Evolutionary conservation across 2,113 vertebrate species (phyloP).

Genomic region (Sorex fumeus): DNA sequence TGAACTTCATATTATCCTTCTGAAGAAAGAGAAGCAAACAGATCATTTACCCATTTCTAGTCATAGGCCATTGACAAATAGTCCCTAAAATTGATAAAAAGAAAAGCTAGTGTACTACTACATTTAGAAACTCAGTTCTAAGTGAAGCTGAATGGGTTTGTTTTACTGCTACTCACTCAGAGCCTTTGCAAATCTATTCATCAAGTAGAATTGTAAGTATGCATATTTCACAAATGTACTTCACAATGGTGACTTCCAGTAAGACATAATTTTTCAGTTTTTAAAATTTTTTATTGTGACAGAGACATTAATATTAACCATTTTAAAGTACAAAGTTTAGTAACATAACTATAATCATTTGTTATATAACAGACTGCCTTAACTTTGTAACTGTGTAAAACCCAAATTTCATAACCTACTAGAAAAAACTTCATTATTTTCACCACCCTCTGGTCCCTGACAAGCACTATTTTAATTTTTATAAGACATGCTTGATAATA

Average conservation of each 20-base stretch:
- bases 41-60: neutral
- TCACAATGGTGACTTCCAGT: neutral
- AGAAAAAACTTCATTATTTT: neutral
- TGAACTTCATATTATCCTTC: neutral
- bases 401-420: neutral
- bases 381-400: neutral
- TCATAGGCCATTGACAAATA: neutral
- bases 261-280: neutral
- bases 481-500: neutral
- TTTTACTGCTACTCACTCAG: constrained; percentile 33
- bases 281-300: neutral
- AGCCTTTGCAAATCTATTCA: constrained; percentile 25
- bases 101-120: constrained; percentile 19
- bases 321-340: neutral
- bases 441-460: neutral
- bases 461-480: neutral
- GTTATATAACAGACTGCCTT: neutral
- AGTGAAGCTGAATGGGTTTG: constrained; percentile 18
- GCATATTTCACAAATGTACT: neutral
- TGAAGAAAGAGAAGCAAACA: constrained; percentile 18
- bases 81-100: constrained; percentile 43
- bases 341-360: neutral
- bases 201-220: neutral
- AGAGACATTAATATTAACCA: neutral
- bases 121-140: constrained; percentile 27